A percentile compares a stretch with the other conserved stretches of the same genome.
Evolutionary conservation across 2,888 invertebrate species (phyloP).

Genomic region (Thymelicus lineola): DNA sequence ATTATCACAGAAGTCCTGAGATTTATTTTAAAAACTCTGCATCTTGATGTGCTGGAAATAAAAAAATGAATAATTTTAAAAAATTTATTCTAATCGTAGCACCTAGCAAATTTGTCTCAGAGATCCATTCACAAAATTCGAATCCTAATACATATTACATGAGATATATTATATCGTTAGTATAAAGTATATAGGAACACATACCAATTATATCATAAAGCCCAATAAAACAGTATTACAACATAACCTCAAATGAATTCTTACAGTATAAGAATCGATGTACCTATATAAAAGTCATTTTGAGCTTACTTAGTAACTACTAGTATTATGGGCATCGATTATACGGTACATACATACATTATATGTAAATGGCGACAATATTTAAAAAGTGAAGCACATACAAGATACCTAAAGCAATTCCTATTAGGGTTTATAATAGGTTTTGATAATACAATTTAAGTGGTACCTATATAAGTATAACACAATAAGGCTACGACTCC

Average conservation of each 20-base stretch:
- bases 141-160: constrained; percentile 27
- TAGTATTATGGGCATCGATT: constrained; percentile 1
- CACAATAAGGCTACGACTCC: too few relatives aligned
- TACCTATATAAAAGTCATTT: background rate
- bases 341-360: background rate
- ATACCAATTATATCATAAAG: constrained; percentile 37
- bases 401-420: background rate
- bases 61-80: constrained; percentile 51
- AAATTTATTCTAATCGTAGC: constrained; percentile 76
- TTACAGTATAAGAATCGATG: background rate
- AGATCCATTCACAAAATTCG: constrained; percentile 60
- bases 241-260: background rate
- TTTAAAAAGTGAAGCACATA: background rate
- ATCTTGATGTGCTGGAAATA: background rate
- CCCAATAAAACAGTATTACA: background rate
- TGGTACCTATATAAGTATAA: too few relatives aligned
- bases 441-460: too few relatives aligned
- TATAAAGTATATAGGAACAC: constrained; percentile 52
- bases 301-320: background rate
- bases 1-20: background rate
- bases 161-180: constrained; percentile 33
- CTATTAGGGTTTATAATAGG: background rate
- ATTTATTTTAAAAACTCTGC: background rate
- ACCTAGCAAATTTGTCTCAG: constrained; percentile 75
- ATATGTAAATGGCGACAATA: background rate